Percentiles rank a stretch among this genome's conserved stretches.
phyloP scores from a whole-genome alignment of 2,888 invertebrate genomes.

The Charanyca ferruginea region DNA sequence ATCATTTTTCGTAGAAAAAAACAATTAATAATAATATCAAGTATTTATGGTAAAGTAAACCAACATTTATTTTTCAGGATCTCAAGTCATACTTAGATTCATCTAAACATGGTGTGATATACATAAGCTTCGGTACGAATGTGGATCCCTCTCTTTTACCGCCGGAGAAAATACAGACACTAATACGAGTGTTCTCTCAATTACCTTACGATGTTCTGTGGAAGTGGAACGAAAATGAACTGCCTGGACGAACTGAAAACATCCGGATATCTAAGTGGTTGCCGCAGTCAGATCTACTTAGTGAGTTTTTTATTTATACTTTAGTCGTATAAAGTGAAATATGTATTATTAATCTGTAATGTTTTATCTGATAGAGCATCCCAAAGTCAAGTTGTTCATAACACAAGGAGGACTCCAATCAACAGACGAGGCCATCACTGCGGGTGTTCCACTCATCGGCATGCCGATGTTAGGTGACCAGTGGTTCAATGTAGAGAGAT shows the following conservation, averaged over 20 bases:
- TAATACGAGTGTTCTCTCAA: conserved; percentile 72
- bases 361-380: conserved; percentile 75
- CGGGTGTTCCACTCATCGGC: conserved; percentile 81
- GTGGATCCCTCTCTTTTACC: conserved; percentile 71
- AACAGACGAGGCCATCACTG: conserved; percentile 80
- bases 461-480: conserved; percentile 83
- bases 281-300: conserved; percentile 75
- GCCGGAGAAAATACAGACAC: conserved; percentile 66
- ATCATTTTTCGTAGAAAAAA: conserved; percentile 31
- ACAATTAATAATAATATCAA: conserved; percentile 36
- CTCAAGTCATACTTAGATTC: conserved; percentile 73
- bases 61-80: conserved; percentile 67
- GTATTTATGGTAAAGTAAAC: neutral
- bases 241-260: conserved; percentile 71
- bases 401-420: conserved; percentile 84
- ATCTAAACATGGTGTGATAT: conserved; percentile 75
- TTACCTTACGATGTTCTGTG: conserved; percentile 77
- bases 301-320: conserved; percentile 28
- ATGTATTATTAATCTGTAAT: neutral
- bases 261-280: conserved; percentile 78
- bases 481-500: conserved; percentile 76
- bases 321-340: neutral
- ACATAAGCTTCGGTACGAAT: conserved; percentile 79
- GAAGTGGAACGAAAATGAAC: conserved; percentile 76
- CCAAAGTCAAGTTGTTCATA: conserved; percentile 81